Conservation (phyloP, 2,797 vertebrate genomes). For the Anomalospiza imberbis region DNA sequence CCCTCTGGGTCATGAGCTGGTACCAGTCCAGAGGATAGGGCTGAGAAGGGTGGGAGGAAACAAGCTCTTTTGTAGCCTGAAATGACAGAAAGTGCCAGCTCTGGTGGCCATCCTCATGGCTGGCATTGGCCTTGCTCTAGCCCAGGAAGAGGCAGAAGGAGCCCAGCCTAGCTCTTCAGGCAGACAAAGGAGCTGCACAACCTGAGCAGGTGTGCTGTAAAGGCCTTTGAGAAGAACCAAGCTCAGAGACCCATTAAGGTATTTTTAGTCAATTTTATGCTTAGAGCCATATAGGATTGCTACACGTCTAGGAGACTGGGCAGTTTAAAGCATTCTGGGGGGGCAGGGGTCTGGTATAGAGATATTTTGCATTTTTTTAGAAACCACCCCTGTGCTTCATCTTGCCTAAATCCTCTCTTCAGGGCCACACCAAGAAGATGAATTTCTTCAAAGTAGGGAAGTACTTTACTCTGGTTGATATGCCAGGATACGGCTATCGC, state of each 20-base stretch:
- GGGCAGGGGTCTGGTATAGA: rapidly evolving
- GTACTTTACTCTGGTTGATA: slow-evolving; percentile 89
- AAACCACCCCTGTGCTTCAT: neutral
- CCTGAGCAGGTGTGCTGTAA: rapidly evolving
- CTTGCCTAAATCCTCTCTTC: neutral
- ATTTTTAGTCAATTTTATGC: neutral
- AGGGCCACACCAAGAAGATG: slow-evolving; percentile 98
- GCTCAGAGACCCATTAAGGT: rapidly evolving
- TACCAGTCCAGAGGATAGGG: neutral
- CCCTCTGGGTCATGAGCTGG: neutral
- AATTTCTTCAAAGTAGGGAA: slow-evolving; percentile 93
- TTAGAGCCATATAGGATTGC: neutral
- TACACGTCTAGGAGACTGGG: neutral
- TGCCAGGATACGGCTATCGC: slow-evolving; percentile 92
- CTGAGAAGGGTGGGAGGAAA: neutral
- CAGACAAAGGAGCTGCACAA: rapidly evolving
- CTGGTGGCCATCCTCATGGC: rapidly evolving
- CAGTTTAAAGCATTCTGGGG: neutral
- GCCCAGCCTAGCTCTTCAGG: no score
- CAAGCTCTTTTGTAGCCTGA: neutral
- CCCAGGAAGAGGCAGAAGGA: neutral
- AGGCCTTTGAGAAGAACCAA: neutral
- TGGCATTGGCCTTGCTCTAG: neutral
- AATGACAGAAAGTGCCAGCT: neutral
- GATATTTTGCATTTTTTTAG: neutral